Conservation (phyloP, 2,797 vertebrate species). For the Jordanella pulchra region DNA sequence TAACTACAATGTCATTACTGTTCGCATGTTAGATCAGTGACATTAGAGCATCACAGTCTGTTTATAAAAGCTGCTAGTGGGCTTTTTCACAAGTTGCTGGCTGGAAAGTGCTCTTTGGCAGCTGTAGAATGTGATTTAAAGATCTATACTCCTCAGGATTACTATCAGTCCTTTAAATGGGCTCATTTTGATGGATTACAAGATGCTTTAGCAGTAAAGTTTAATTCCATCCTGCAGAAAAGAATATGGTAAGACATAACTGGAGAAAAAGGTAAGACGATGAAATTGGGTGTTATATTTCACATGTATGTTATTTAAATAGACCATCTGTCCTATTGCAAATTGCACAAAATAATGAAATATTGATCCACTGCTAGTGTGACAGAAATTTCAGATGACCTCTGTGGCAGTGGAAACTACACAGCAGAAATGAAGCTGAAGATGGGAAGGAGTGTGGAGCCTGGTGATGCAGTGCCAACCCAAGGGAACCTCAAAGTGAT, state of each 20-base stretch:
- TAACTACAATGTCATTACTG: not conserved
- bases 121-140: not conserved
- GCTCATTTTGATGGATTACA: no score
- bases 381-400: constrained; percentile 74
- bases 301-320: constrained; percentile 6
- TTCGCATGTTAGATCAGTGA: not conserved
- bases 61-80: not conserved
- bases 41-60: not conserved
- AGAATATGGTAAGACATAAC: not conserved
- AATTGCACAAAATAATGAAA: constrained; percentile 2
- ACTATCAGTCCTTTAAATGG: not conserved
- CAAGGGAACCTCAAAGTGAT: constrained; percentile 69
- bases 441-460: constrained; percentile 57
- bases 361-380: constrained; percentile 55
- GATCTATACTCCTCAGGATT: not conserved
- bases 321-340: not conserved
- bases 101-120: not conserved
- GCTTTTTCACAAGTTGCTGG: not conserved
- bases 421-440: constrained; percentile 77
- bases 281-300: not conserved
- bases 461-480: constrained; percentile 56
- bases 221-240: not conserved
- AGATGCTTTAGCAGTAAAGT: not conserved
- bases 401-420: constrained; percentile 80
- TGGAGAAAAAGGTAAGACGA: not conserved